phyloP scores from a whole-genome alignment of 2,797 vertebrate genomes.

The Sebastes elongatus region DNA sequence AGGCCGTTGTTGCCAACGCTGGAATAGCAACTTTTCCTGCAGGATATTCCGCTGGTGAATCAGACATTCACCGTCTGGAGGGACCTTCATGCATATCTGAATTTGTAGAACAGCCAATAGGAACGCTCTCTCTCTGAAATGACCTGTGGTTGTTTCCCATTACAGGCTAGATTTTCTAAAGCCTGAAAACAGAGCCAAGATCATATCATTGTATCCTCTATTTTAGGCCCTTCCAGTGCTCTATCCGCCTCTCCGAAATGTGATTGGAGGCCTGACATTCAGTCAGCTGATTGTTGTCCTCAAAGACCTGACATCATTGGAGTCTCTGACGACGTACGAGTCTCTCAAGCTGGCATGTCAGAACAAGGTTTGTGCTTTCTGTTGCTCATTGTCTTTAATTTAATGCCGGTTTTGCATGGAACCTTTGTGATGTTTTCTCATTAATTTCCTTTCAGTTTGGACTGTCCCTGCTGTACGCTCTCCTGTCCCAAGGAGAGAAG shows the following conservation, averaged over 20 bases:
- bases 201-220: not conserved
- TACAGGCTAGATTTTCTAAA: no score
- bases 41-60: no score
- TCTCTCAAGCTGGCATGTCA: constrained; percentile 87
- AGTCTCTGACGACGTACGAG: constrained; percentile 70
- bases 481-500: constrained; percentile 92
- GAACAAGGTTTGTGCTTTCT: constrained; percentile 86
- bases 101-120: no score
- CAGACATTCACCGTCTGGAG: no score
- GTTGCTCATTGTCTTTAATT: not conserved
- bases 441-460: constrained; percentile 85
- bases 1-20: no score
- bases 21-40: no score
- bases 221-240: constrained; percentile 89
- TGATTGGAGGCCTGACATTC: constrained; percentile 86
- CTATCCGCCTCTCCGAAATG: constrained; percentile 85
- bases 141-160: no score
- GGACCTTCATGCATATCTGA: no score
- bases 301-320: constrained; percentile 80
- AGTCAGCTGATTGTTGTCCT: constrained; percentile 88
- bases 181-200: no score
- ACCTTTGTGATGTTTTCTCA: not conserved
- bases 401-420: not conserved
- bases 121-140: no score
- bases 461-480: constrained; percentile 91